Conservation (phyloP, 2,797 vertebrate genomes). For the Microchirus variegatus region DNA sequence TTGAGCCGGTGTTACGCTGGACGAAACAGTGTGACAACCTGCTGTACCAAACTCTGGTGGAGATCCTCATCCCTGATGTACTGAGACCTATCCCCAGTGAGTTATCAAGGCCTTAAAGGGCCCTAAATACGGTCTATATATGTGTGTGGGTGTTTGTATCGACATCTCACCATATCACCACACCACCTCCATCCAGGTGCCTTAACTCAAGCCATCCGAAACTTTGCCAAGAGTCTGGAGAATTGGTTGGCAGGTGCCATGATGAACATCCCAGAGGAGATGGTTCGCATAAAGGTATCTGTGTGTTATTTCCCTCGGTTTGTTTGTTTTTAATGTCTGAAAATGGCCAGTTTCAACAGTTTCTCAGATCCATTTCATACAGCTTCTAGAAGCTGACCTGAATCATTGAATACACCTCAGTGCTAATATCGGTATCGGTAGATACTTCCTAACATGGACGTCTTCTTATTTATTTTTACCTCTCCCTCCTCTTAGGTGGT, state of each 20-base stretch:
- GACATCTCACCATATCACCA: no score
- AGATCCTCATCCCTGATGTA: slow-evolving; percentile 92
- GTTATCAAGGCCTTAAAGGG: slow-evolving; percentile 38
- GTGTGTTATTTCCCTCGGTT: not conserved
- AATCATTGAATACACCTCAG: no score
- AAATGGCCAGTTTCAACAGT: not conserved
- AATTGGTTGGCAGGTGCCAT: slow-evolving; percentile 91
- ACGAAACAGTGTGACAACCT: slow-evolving; percentile 89
- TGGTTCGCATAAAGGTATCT: slow-evolving; percentile 91
- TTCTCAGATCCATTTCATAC: no score
- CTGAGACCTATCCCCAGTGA: slow-evolving; percentile 94
- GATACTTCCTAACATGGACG: not conserved
- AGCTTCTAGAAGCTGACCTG: no score
- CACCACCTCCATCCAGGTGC: slow-evolving; percentile 81
- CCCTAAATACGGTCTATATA: no score
- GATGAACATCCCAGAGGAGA: slow-evolving; percentile 96
- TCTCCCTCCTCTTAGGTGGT: slow-evolving; percentile 79
- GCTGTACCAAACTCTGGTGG: slow-evolving; percentile 93
- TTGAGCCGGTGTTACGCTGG: slow-evolving; percentile 90
- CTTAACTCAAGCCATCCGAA: slow-evolving; percentile 96
- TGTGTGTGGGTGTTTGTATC: no score
- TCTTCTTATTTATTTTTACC: not conserved
- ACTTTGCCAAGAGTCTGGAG: slow-evolving; percentile 95
- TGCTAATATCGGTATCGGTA: no score
- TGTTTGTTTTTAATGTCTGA: not conserved